Evolutionary conservation across 2,797 vertebrate species (phyloP).

Genomic region (Limnodromus scolopaceus): DNA sequence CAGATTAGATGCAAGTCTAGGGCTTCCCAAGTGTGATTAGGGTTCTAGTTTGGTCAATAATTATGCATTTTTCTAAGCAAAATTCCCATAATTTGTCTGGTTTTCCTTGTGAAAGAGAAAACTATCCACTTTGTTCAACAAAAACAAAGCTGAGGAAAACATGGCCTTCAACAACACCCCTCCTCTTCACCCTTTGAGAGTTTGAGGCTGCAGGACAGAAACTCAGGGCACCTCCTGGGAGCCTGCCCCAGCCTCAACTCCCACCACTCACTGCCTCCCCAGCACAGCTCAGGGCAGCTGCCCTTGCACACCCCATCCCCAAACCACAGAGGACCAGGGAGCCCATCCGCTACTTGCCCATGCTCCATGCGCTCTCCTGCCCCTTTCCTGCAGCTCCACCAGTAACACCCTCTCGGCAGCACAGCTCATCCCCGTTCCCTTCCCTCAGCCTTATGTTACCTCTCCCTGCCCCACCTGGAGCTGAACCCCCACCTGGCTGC

Average conservation of each 20-base stretch:
- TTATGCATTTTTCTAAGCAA: neutral
- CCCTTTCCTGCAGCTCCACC: neutral
- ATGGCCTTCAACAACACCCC: neutral
- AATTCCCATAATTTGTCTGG: neutral
- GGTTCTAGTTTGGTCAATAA: neutral
- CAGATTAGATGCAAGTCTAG: neutral
- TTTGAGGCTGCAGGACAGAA: neutral
- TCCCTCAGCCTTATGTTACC: neutral
- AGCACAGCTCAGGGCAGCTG: accelerated
- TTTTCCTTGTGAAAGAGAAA: neutral
- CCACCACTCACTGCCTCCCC: neutral
- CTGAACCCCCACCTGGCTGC: neutral
- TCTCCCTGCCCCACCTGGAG: neutral
- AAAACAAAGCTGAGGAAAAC: neutral
- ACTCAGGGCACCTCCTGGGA: neutral
- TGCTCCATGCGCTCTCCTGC: accelerated
- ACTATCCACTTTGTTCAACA: neutral
- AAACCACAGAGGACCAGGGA: neutral
- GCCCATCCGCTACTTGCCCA: neutral
- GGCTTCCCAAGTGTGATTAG: neutral
- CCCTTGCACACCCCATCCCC: neutral
- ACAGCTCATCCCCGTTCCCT: neutral
- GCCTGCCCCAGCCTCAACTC: neutral
- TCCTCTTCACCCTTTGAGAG: neutral
- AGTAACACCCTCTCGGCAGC: neutral